Percentiles rank a stretch among this genome's conserved stretches.
These are phyloP conservation scores for Turdus rufiventris DNA, from an alignment of 2,113 vertebrate species.

Conservation along the genomic window DNA sequence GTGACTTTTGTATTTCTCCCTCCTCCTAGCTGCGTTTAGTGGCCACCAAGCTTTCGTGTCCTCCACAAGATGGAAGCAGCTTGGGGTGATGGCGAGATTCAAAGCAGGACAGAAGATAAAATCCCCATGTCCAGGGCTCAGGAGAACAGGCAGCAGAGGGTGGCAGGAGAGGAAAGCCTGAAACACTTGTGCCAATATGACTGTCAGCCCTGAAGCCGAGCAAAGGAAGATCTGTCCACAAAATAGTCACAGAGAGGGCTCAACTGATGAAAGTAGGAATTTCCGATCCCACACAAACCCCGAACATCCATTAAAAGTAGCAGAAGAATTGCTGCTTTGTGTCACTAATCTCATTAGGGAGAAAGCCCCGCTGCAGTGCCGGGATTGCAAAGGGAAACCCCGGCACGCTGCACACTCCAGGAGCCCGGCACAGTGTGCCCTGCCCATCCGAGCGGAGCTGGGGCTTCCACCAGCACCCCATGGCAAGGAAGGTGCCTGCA, in stretches of 20 bases:
- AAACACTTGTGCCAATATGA: neutral
- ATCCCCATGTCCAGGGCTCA: neutral
- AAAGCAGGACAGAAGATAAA: neutral
- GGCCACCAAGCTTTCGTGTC: rapidly evolving
- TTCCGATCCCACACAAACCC: constrained; percentile 35
- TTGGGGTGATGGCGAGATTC: rapidly evolving
- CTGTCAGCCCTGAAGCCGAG: neutral
- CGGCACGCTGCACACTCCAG: neutral
- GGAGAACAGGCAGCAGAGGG: neutral
- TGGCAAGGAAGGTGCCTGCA: neutral
- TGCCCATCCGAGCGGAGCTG: rapidly evolving
- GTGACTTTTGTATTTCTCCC: neutral
- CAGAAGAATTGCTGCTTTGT: neutral
- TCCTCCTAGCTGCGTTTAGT: neutral
- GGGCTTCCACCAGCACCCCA: neutral
- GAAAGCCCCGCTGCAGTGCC: neutral
- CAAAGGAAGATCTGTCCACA: neutral
- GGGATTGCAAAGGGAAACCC: constrained; percentile 12
- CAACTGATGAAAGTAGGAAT: constrained; percentile 15
- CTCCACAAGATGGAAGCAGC: neutral
- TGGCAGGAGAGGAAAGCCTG: neutral
- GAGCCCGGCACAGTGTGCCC: neutral
- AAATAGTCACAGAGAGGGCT: neutral
- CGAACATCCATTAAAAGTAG: neutral
- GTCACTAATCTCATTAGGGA: constrained; percentile 27